Percentiles rank a stretch among this genome's conserved stretches.
Evolutionary conservation across 2,113 vertebrate species (phyloP).

Genomic region (Periophthalmus modestus): DNA sequence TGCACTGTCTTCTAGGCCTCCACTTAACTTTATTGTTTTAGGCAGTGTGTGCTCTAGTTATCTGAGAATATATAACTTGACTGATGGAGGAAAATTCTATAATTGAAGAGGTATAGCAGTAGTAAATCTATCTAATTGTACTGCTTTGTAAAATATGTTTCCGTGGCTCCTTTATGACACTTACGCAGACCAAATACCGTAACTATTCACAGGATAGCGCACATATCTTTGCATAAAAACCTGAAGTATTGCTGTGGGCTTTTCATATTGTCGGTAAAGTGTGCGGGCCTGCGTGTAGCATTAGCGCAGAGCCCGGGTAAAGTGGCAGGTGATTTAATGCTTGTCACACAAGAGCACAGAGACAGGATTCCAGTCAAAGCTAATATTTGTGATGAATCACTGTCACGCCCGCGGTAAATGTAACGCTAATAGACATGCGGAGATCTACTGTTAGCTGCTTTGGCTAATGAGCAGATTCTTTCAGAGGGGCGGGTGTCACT

Average conservation of each 20-base stretch:
- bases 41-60: not conserved
- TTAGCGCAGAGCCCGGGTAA: conserved; percentile 54
- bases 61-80: not conserved
- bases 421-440: conserved; percentile 70
- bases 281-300: conserved; percentile 18
- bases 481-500: conserved; percentile 63
- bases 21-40: not conserved
- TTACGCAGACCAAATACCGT: not conserved
- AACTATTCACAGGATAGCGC: not conserved
- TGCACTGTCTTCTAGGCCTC: not conserved
- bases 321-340: conserved; percentile 75
- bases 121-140: not conserved
- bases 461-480: conserved; percentile 71
- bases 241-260: not conserved
- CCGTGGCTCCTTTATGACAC: not conserved
- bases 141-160: not conserved
- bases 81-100: not conserved
- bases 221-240: conserved; percentile 3
- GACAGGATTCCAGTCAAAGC: conserved; percentile 74
- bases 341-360: conserved; percentile 68
- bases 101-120: not conserved
- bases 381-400: conserved; percentile 76
- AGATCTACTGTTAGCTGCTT: conserved; percentile 70
- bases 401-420: conserved; percentile 70
- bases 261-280: conserved; percentile 5